Evolutionary conservation across 2,113 vertebrate species (phyloP).

Genomic region (Chamaea fasciata): DNA sequence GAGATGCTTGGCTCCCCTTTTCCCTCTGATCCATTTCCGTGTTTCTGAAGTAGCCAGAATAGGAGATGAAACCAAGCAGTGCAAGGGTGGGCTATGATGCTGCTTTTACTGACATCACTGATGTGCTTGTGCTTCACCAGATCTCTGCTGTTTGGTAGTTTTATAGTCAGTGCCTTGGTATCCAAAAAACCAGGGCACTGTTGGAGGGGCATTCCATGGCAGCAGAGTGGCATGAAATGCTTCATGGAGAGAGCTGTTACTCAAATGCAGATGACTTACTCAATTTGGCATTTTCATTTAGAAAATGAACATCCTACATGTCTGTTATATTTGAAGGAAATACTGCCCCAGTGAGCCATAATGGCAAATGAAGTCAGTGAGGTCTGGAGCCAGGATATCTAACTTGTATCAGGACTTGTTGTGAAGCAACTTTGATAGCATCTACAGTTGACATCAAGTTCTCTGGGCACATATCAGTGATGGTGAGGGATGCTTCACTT

Average conservation of each 20-base stretch:
- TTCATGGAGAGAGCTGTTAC: not conserved
- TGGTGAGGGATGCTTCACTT: not conserved
- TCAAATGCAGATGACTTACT: not conserved
- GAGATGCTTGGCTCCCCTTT: not conserved
- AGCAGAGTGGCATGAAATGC: not conserved
- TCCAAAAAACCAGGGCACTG: not conserved
- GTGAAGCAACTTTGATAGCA: not conserved
- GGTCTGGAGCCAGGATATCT: conserved; percentile 1
- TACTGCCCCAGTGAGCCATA: not conserved
- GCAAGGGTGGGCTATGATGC: not conserved
- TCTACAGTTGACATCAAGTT: conserved; percentile 9
- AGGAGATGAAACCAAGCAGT: not conserved
- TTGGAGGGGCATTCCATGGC: not conserved
- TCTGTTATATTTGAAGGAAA: not conserved
- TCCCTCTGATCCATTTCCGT: not conserved
- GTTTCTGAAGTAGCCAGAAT: not conserved
- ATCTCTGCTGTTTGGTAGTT: not conserved
- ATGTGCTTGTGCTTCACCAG: not conserved
- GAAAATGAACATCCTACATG: not conserved
- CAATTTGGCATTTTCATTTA: not conserved
- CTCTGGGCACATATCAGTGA: not conserved
- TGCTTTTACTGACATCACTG: not conserved
- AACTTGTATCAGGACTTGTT: conserved; percentile 26
- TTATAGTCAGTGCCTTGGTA: not conserved
- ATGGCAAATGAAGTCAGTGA: conserved; percentile 40